phyloP scores from a whole-genome alignment of 2,888 invertebrate genomes.

The Drosophila mulleri region DNA sequence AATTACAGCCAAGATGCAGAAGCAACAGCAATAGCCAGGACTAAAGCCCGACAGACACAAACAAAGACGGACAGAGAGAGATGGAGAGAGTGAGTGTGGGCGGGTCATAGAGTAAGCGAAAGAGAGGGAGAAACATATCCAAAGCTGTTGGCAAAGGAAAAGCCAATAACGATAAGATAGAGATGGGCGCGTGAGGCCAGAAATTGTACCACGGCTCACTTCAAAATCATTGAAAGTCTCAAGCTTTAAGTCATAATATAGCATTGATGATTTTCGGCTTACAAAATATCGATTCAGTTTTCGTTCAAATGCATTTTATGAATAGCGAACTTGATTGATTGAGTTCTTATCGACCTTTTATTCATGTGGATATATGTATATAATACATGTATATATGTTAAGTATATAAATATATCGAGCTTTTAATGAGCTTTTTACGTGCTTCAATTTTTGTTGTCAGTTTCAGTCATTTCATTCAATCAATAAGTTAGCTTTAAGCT shows the following conservation, averaged over 20 bases:
- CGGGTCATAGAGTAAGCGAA: not conserved
- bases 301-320: too few species aligned
- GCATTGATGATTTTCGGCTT: not conserved
- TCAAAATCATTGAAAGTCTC: not conserved
- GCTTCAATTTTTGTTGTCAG: not conserved
- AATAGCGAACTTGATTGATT: too few species aligned
- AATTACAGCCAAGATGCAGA: constrained; percentile 62
- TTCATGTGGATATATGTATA: too few species aligned
- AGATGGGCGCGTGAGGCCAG: constrained; percentile 39
- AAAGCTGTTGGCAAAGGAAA: constrained; percentile 19
- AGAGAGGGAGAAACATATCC: not conserved
- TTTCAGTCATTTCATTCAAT: not conserved
- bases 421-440: not conserved
- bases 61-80: not conserved
- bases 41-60: not conserved
- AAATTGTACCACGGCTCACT: not conserved
- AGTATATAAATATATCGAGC: not conserved
- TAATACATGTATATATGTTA: not conserved
- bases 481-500: not conserved
- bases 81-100: not conserved
- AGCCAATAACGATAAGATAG: constrained; percentile 34
- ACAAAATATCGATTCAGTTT: not conserved
- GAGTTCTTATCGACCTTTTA: too few species aligned
- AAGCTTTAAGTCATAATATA: not conserved
- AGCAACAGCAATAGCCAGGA: constrained; percentile 21